These are phyloP conservation scores for Pemphigus obesinymphae DNA, from an alignment of 1,140 invertebrate species.

Conservation along the genomic window DNA sequence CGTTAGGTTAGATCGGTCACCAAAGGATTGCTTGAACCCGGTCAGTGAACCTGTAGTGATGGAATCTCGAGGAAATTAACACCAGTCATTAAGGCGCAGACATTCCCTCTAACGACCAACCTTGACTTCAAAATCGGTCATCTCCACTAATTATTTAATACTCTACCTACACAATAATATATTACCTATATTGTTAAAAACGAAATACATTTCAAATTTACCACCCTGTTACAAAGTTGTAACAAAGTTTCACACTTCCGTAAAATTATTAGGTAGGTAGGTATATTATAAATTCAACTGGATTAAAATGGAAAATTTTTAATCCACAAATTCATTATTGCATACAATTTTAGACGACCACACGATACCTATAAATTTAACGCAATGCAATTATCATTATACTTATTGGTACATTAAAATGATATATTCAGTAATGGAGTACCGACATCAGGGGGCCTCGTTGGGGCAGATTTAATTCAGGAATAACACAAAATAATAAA, in stretches of 20 bases:
- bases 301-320: neutral
- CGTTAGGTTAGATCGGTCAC: neutral
- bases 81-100: conserved; percentile 12
- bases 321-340: neutral
- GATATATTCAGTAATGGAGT: neutral
- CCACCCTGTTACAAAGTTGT: neutral
- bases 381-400: neutral
- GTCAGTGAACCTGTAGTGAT: conserved; percentile 13
- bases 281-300: neutral
- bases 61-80: conserved; percentile 17
- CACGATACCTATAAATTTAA: neutral
- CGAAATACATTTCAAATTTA: neutral
- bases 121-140: conserved; percentile 30
- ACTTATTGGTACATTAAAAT: neutral
- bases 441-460: neutral
- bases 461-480: neutral
- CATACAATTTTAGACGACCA: neutral
- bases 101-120: conserved; percentile 23
- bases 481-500: neutral
- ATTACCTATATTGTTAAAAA: neutral
- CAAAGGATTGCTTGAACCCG: neutral
- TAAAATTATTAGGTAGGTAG: neutral
- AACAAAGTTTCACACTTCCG: neutral
- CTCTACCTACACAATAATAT: no score
- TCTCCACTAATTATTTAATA: neutral